Evolutionary conservation across 2,113 vertebrate species (phyloP).

Genomic region (Nibea albiflora): DNA sequence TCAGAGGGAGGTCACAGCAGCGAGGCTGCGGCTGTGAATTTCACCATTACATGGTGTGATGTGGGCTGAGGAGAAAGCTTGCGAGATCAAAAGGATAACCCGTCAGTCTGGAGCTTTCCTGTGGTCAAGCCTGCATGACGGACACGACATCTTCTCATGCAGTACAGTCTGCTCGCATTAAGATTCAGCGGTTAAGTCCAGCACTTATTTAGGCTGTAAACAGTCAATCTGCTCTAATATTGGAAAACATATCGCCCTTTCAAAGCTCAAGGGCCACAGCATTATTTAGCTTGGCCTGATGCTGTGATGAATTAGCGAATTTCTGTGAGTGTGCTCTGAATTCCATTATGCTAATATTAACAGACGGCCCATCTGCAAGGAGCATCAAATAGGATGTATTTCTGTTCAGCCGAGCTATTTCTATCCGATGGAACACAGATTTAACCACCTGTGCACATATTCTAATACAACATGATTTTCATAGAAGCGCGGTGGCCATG

Average conservation of each 20-base stretch:
- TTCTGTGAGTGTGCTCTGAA: slow-evolving; percentile 72
- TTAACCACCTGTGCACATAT: slow-evolving; percentile 69
- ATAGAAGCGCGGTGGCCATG: slow-evolving; percentile 5
- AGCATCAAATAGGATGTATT: slow-evolving; percentile 55
- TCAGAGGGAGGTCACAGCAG: slow-evolving; percentile 36
- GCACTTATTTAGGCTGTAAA: slow-evolving; percentile 62
- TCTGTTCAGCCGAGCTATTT: slow-evolving; percentile 53
- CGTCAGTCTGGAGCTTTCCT: slow-evolving; percentile 15
- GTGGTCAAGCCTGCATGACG: slow-evolving; percentile 30
- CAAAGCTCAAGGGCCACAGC: slow-evolving; percentile 62
- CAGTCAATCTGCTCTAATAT: slow-evolving; percentile 63
- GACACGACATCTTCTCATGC: slow-evolving; percentile 17
- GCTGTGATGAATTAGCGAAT: slow-evolving; percentile 76
- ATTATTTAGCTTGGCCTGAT: slow-evolving; percentile 70
- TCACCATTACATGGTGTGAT: slow-evolving; percentile 38
- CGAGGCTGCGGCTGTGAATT: slow-evolving; percentile 18
- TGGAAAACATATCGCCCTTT: slow-evolving; percentile 64
- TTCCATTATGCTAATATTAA: slow-evolving; percentile 73
- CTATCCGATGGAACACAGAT: slow-evolving; percentile 37
- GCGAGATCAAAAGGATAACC: slow-evolving; percentile 49
- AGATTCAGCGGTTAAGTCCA: slow-evolving; percentile 60
- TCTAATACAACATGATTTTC: slow-evolving; percentile 42
- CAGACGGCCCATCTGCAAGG: slow-evolving; percentile 64
- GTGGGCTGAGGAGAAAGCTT: slow-evolving; percentile 17
- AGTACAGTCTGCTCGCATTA: slow-evolving; percentile 36